Percentiles rank a stretch among this genome's conserved stretches.
These are phyloP conservation scores for Brachirus orientalis DNA, from an alignment of 2,113 vertebrate species.

Conservation along the genomic window DNA sequence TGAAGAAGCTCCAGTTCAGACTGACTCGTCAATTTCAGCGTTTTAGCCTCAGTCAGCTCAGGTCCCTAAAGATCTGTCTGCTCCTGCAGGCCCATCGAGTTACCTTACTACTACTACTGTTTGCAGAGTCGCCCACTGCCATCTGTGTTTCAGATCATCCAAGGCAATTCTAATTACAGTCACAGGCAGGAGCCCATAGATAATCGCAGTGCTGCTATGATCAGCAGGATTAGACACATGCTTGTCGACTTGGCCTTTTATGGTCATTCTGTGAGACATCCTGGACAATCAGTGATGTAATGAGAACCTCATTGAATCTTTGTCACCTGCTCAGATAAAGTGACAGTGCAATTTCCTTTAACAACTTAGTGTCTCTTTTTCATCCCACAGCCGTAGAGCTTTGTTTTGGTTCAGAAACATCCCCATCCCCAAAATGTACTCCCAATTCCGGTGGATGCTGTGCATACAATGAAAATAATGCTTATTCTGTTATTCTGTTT, in stretches of 20 bases:
- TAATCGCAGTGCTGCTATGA: slow-evolving; percentile 77
- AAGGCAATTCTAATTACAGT: slow-evolving; percentile 72
- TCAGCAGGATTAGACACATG: slow-evolving; percentile 81
- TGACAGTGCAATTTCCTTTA: slow-evolving; percentile 15
- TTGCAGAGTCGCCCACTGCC: slow-evolving; percentile 69
- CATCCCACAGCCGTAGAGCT: not conserved
- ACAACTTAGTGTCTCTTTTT: slow-evolving; percentile 10
- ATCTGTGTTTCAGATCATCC: slow-evolving; percentile 80
- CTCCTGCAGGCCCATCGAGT: slow-evolving; percentile 55
- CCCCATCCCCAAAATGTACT: too few relatives aligned
- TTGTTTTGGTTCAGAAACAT: not conserved
- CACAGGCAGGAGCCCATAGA: slow-evolving; percentile 66
- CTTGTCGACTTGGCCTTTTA: slow-evolving; percentile 64
- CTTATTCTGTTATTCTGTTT: too few relatives aligned
- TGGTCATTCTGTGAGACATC: slow-evolving; percentile 33
- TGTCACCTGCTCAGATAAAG: slow-evolving; percentile 35
- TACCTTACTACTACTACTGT: slow-evolving; percentile 63
- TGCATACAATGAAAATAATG: too few relatives aligned
- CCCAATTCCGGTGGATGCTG: too few relatives aligned
- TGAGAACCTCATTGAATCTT: slow-evolving; percentile 31
- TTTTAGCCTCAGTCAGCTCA: slow-evolving; percentile 54
- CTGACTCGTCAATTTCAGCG: not conserved
- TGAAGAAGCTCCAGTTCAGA: not conserved
- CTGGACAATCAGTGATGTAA: slow-evolving; percentile 44
- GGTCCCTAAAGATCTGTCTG: slow-evolving; percentile 69